Percentiles rank a stretch among this genome's conserved stretches.
These are phyloP conservation scores for Pyrrhia umbra DNA, from an alignment of 2,888 invertebrate species.

Conservation along the genomic window DNA sequence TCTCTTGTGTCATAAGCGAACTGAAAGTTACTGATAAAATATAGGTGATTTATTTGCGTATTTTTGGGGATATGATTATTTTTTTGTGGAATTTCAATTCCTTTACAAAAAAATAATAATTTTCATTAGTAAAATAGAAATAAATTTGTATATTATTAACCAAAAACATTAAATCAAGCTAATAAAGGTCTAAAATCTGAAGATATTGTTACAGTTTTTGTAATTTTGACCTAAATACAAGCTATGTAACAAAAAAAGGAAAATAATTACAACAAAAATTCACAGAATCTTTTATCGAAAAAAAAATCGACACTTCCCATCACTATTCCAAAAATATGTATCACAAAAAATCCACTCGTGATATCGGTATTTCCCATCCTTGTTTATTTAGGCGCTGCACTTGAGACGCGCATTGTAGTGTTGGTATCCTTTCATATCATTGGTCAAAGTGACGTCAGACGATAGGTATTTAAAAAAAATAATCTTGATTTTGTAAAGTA, in stretches of 20 bases:
- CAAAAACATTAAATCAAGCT: too few relatives aligned
- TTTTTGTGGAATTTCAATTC: too few relatives aligned
- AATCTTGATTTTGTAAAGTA: background rate
- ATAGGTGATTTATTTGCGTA: too few relatives aligned
- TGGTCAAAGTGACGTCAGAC: constrained; percentile 25
- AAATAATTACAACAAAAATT: background rate
- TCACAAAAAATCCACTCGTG: constrained; percentile 37
- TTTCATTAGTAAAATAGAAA: too few relatives aligned
- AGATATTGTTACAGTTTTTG: background rate
- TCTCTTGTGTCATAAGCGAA: too few relatives aligned
- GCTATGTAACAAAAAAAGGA: too few relatives aligned
- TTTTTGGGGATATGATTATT: too few relatives aligned
- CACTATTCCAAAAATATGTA: constrained; percentile 50
- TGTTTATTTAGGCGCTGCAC: constrained; percentile 59
- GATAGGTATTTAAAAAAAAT: constrained; percentile 11
- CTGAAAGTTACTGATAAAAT: too few relatives aligned
- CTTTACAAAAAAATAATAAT: too few relatives aligned
- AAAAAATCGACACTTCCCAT: constrained; percentile 19
- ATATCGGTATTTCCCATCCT: constrained; percentile 31
- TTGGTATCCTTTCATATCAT: constrained; percentile 3
- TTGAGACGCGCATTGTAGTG: constrained; percentile 49
- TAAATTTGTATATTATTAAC: too few relatives aligned
- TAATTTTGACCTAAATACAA: background rate
- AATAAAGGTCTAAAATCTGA: too few relatives aligned
- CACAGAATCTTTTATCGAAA: background rate